These are phyloP conservation scores for Xerus rutilus DNA, from an alignment of 2,797 vertebrate genomes.

Conservation along the genomic window DNA sequence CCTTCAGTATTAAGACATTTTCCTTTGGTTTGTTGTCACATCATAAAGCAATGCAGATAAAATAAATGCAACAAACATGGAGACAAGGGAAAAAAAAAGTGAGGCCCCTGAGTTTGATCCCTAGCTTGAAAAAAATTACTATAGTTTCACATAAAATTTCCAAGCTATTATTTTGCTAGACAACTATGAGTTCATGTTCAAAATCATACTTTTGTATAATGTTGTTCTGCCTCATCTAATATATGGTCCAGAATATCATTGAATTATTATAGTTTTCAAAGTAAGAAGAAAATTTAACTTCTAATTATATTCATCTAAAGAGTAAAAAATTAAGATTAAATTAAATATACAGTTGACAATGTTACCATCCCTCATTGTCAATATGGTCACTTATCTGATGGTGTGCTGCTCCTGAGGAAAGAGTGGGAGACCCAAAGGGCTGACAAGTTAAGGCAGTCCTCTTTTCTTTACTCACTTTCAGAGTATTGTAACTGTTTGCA, in stretches of 20 bases:
- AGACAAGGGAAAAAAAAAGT: too few relatives aligned
- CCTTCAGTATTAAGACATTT: neutral
- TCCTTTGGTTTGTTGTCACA: neutral
- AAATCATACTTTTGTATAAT: slow-evolving; percentile 22
- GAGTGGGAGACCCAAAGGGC: neutral
- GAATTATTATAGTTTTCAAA: slow-evolving; percentile 44
- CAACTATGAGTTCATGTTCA: neutral
- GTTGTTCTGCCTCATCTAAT: neutral
- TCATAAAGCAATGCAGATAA: neutral
- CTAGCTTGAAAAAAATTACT: too few relatives aligned
- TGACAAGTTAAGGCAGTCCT: neutral
- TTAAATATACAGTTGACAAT: neutral
- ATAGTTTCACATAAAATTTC: neutral
- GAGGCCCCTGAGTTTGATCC: too few relatives aligned
- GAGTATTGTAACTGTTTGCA: neutral
- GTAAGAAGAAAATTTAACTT: slow-evolving; percentile 47
- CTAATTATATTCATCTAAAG: slow-evolving; percentile 42
- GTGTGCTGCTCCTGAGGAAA: neutral
- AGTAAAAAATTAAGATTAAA: slow-evolving; percentile 17
- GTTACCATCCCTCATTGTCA: neutral
- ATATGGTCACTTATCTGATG: neutral
- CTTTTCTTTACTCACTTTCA: slow-evolving; percentile 15
- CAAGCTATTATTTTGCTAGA: slow-evolving; percentile 22
- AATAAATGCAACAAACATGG: neutral
- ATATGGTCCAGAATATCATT: neutral